phyloP scores from a whole-genome alignment of 2,113 vertebrate genomes.

The Tricholaema leucomelas region DNA sequence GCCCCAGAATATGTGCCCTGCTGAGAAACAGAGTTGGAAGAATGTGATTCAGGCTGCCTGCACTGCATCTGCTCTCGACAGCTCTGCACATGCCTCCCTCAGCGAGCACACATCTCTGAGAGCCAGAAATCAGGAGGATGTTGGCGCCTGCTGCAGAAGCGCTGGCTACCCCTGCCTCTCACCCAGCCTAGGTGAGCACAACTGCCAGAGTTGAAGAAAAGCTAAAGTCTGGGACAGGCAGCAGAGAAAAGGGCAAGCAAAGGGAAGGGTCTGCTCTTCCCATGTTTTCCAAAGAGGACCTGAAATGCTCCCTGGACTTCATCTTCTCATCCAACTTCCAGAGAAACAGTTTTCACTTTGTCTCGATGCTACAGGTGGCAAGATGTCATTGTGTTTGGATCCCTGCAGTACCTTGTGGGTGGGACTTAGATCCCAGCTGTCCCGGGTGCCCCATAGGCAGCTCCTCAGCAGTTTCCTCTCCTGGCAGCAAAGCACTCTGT shows the following conservation, averaged over 20 bases:
- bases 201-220: background rate
- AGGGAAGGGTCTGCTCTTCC: background rate
- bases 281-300: background rate
- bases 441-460: background rate
- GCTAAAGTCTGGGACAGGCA: background rate
- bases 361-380: background rate
- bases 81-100: background rate
- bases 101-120: background rate
- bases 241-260: background rate
- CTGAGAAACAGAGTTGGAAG: background rate
- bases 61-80: background rate
- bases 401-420: accelerated
- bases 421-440: background rate
- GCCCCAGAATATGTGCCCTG: background rate
- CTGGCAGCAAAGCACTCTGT: background rate
- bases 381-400: background rate
- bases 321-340: background rate
- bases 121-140: background rate
- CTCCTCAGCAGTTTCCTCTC: background rate
- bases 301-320: background rate
- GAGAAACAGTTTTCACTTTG: background rate
- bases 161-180: background rate
- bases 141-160: background rate
- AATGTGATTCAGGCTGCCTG: conserved; percentile 17
- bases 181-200: background rate